Evolutionary conservation across 2,113 vertebrate species (phyloP).

Genomic region (Alligator sinensis): DNA sequence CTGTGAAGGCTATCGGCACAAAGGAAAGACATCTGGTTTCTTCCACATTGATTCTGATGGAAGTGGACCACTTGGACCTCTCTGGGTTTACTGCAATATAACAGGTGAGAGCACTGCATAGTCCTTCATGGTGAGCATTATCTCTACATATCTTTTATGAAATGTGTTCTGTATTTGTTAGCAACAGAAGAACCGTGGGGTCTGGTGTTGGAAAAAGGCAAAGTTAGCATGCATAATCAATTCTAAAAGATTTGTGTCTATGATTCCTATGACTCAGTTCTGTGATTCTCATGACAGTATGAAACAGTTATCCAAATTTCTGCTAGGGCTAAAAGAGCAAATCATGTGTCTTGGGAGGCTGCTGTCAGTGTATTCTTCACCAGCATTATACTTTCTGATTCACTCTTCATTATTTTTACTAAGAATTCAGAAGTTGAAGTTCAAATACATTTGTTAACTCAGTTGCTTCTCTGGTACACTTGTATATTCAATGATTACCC

Average conservation of each 20-base stretch:
- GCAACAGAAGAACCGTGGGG: neutral
- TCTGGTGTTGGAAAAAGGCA: neutral
- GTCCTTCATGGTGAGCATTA: neutral
- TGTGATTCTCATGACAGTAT: neutral
- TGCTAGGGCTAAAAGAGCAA: neutral
- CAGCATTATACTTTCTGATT: neutral
- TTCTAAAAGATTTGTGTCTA: neutral
- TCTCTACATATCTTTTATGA: neutral
- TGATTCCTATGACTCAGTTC: neutral
- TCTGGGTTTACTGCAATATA: conserved; percentile 94
- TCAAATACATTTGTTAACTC: neutral
- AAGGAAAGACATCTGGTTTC: conserved; percentile 89
- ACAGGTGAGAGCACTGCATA: conserved; percentile 84
- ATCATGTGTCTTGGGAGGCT: neutral
- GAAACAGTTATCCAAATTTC: neutral
- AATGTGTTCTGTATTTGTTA: neutral
- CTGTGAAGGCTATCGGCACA: conserved; percentile 93
- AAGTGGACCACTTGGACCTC: conserved; percentile 89
- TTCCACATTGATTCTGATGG: conserved; percentile 95
- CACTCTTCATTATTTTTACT: neutral
- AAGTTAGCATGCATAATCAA: too few species aligned
- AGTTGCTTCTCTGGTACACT: neutral
- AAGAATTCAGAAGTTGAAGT: neutral
- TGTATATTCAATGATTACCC: neutral
- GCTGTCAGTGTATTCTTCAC: neutral